Conservation (phyloP, 2,888 invertebrate genomes). For the Phorcus lineatus region DNA sequence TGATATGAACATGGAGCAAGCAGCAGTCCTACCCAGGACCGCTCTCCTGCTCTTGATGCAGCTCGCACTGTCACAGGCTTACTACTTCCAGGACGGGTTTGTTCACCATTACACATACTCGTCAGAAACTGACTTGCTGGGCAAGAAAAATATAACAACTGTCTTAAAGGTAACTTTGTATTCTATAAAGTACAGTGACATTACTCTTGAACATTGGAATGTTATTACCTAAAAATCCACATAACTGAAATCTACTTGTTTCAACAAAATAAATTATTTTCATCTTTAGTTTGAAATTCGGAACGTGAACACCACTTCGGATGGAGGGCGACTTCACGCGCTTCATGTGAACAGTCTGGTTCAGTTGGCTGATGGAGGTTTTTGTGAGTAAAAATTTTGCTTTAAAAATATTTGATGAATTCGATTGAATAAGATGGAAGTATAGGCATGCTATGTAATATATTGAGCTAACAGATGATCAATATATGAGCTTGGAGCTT, state of each 20-base stretch:
- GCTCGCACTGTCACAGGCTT: constrained; percentile 5
- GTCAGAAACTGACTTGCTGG: constrained; percentile 47
- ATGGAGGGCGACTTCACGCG: constrained; percentile 34
- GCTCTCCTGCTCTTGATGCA: constrained; percentile 10
- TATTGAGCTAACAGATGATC: no score
- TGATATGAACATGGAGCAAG: no score
- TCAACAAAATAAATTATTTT: background rate
- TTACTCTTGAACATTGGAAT: no score
- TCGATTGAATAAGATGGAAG: no score
- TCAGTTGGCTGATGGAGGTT: constrained; percentile 48
- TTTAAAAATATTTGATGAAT: no score
- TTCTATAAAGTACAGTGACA: background rate
- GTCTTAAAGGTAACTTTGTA: constrained; percentile 45
- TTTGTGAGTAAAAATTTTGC: constrained; percentile 33
- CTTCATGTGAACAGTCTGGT: constrained; percentile 50
- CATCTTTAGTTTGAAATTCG: constrained; percentile 48
- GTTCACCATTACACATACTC: constrained; percentile 53
- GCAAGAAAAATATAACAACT: constrained; percentile 50
- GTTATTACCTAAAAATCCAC: no score
- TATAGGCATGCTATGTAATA: no score
- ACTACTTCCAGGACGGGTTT: constrained; percentile 47
- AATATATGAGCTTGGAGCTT: no score
- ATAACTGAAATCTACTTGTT: no score
- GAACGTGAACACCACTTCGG: constrained; percentile 40
- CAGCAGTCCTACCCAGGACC: no score